phyloP scores from a whole-genome alignment of 2,113 vertebrate species.

The Neolamprologus falcicula region DNA sequence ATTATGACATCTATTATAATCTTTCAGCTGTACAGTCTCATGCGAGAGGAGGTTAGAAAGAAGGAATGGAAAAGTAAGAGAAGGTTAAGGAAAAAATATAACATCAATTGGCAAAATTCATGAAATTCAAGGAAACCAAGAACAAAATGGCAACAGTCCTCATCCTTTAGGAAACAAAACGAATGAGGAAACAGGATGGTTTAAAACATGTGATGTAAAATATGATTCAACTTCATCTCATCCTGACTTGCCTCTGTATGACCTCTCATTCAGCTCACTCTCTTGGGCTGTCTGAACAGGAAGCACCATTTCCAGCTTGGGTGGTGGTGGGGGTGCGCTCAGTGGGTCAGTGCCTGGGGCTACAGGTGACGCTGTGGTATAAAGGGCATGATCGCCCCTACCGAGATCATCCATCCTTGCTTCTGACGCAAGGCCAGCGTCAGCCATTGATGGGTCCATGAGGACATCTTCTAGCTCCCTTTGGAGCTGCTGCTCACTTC shows the following conservation, averaged over 20 bases:
- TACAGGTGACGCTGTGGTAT: constrained; percentile 36
- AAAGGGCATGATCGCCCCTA: constrained; percentile 59
- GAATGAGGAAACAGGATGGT: background rate
- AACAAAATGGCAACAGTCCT: background rate
- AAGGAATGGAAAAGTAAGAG: background rate
- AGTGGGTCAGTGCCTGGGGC: constrained; percentile 67
- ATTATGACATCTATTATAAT: background rate
- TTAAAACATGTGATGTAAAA: background rate
- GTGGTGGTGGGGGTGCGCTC: constrained; percentile 62
- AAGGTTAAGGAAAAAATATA: background rate
- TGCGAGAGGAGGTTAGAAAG: background rate
- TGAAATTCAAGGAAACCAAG: background rate
- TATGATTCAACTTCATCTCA: background rate
- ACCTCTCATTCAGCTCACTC: constrained; percentile 82
- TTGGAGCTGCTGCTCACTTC: constrained; percentile 94
- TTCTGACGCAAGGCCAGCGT: constrained; percentile 57
- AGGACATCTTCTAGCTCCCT: constrained; percentile 93
- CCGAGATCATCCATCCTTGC: constrained; percentile 56
- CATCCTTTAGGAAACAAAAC: background rate
- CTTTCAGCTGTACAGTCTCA: background rate
- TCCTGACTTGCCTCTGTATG: constrained; percentile 45
- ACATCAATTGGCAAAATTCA: background rate
- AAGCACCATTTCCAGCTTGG: constrained; percentile 87
- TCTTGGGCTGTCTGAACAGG: constrained; percentile 86
- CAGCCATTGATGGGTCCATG: constrained; percentile 91